Evolutionary conservation across 2,888 invertebrate species (phyloP).

Genomic region (Eristalinus sepulchralis): DNA sequence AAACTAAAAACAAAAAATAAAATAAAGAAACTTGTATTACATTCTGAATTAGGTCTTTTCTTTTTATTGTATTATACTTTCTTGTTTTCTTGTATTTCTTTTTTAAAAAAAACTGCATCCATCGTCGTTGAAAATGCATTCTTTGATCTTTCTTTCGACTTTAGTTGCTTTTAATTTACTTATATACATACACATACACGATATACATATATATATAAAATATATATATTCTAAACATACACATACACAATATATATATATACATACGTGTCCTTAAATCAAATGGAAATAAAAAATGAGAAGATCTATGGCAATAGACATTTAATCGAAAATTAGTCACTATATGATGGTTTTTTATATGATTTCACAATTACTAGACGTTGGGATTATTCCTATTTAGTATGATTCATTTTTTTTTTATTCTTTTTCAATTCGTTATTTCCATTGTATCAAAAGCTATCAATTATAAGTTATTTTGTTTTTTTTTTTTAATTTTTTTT

Average conservation of each 20-base stretch:
- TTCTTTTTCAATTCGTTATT: conserved; percentile 34
- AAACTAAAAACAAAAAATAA: not conserved
- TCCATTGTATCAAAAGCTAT: conserved; percentile 71
- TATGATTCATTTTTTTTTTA: conserved; percentile 43
- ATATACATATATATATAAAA: conserved; percentile 2
- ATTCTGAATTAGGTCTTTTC: not conserved
- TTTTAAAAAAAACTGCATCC: conserved; percentile 30
- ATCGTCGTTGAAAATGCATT: conserved; percentile 40
- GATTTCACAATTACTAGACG: conserved; percentile 70
- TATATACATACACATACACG: not conserved
- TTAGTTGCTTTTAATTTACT: not conserved
- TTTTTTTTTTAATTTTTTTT: conserved; percentile 2
- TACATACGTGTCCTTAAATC: conserved; percentile 22
- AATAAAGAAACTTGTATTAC: not conserved
- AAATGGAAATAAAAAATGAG: too few species aligned
- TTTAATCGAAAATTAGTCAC: conserved; percentile 58
- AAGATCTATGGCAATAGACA: conserved; percentile 45
- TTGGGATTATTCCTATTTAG: conserved; percentile 71
- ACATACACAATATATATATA: conserved; percentile 28
- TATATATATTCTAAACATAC: conserved; percentile 8
- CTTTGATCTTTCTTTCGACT: not conserved
- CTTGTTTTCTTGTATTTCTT: not conserved
- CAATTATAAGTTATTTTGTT: conserved; percentile 23
- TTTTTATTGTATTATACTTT: not conserved
- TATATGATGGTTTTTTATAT: conserved; percentile 37